Evolutionary conservation across 2,797 vertebrate genomes (phyloP), one percentile per base, ranked within the genome.

Genomic region (Enteromius trimaculatus): DNA sequence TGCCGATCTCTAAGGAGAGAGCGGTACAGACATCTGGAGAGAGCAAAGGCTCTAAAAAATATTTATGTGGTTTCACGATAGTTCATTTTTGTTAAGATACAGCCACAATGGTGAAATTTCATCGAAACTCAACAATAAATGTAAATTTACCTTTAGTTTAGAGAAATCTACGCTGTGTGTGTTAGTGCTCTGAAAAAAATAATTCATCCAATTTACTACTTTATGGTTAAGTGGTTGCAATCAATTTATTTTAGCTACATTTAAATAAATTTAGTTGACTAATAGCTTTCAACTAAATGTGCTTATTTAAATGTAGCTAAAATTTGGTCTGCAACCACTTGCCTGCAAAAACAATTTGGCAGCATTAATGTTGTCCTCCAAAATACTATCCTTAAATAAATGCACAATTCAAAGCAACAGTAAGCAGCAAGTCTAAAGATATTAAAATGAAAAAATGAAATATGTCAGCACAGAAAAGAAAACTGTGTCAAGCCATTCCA

Each of bases 1-100:
- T 72, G 77, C 65, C n/a, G 39, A 78, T 77, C 66, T 77, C 53
- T 39, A 51, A 78, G 44, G 62, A 82, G 11, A 37, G 77, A 75
- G n/a, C 58, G 14, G 3, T 23, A 66, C 11, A 49, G 49, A 79
- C 34, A 83, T 74, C 69, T 81, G 80, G 80, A 65, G 31, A 34
- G 55, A 34, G 47, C 17, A 17, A 78, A 29, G 1, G 31, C 31
- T 75, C 19, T 37, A 75, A 55, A 75, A 55, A 39, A 23, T 0
- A 75, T 9, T 16, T 39, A 75, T 76, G 51, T 10, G 19, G 9
- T 16, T 76, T 23, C 39, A 76, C 17, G 3, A 16, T 16, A 60
- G 14, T 9, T 8, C n/a, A 55, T 21, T 9, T 76, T 37, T 60
- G 53, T 77, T 60, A 39, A 76, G 34, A 58, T 60, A 53, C 14